These are phyloP conservation scores for Biston betularia DNA, from an alignment of 2,888 invertebrate species.

Conservation along the genomic window DNA sequence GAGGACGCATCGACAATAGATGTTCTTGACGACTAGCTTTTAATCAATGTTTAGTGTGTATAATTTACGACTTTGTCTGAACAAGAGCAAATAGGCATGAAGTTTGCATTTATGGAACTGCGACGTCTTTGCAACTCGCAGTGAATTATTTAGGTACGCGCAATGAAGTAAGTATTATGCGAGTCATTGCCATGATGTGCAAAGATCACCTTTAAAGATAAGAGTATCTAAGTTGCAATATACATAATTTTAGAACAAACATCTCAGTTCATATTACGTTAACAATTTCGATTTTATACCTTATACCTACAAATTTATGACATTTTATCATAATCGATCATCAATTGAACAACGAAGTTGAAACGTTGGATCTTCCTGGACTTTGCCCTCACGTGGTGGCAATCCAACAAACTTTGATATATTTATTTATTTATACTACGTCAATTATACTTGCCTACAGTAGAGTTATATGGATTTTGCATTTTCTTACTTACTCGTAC, in stretches of 20 bases:
- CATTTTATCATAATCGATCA: slow-evolving; percentile 24
- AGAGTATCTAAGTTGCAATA: not conserved
- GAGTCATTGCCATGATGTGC: slow-evolving; percentile 8
- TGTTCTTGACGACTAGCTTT: slow-evolving; percentile 27
- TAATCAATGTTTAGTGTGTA: slow-evolving; percentile 28
- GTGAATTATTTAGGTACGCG: slow-evolving; percentile 21
- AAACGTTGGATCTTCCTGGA: not conserved
- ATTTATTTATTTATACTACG: not conserved
- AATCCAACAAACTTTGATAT: not conserved
- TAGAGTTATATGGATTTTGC: not conserved
- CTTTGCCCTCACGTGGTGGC: slow-evolving; percentile 13
- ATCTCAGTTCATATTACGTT: not conserved
- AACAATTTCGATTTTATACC: not conserved
- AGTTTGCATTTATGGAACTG: slow-evolving; percentile 26
- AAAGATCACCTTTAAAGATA: not conserved
- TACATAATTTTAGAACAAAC: not conserved
- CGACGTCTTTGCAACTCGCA: not conserved
- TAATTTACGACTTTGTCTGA: slow-evolving; percentile 24
- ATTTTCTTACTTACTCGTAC: no score
- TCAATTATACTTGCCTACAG: not conserved
- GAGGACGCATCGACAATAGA: slow-evolving; percentile 34
- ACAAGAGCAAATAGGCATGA: slow-evolving; percentile 18
- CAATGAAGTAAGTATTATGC: not conserved
- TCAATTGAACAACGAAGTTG: slow-evolving; percentile 4
- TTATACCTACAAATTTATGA: slow-evolving; percentile 1